Conservation (phyloP, 2,888 invertebrate species). For the Chrysolina haemoptera region DNA sequence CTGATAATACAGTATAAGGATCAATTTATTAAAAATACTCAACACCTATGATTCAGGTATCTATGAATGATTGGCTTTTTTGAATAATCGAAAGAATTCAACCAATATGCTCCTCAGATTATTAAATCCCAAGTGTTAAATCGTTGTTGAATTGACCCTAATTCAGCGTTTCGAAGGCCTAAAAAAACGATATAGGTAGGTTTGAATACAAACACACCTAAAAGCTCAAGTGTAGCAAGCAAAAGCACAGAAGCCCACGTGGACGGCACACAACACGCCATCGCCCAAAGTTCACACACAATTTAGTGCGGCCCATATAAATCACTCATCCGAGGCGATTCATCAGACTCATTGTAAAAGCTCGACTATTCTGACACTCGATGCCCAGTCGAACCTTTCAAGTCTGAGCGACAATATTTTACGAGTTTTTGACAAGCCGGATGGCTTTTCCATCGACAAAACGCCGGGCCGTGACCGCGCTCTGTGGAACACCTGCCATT, state of each 20-base stretch:
- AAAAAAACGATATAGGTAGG: not conserved
- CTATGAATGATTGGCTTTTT: too few relatives aligned
- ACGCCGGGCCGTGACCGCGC: slow-evolving; percentile 25
- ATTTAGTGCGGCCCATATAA: slow-evolving; percentile 71
- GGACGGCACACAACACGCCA: not conserved
- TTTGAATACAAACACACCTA: slow-evolving; percentile 1
- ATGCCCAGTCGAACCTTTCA: slow-evolving; percentile 62
- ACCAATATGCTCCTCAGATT: too few relatives aligned
- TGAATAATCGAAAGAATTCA: too few relatives aligned
- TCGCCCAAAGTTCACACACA: slow-evolving; percentile 63
- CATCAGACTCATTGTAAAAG: slow-evolving; percentile 70
- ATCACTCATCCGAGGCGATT: slow-evolving; percentile 70
- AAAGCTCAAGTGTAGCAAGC: slow-evolving; percentile 7
- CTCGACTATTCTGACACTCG: slow-evolving; percentile 49
- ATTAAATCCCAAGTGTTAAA: too few relatives aligned
- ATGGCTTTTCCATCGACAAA: slow-evolving; percentile 73
- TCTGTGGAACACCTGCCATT: slow-evolving; percentile 24
- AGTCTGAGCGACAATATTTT: slow-evolving; percentile 76
- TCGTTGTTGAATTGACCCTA: too few relatives aligned
- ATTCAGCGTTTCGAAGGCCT: not conserved
- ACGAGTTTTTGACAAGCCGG: slow-evolving; percentile 79
- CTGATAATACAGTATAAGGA: too few relatives aligned
- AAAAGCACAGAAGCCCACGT: not conserved
- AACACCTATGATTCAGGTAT: too few relatives aligned
- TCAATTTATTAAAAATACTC: too few relatives aligned